phyloP scores from a whole-genome alignment of 2,113 vertebrate species.

The Xyliphius kryptos region DNA sequence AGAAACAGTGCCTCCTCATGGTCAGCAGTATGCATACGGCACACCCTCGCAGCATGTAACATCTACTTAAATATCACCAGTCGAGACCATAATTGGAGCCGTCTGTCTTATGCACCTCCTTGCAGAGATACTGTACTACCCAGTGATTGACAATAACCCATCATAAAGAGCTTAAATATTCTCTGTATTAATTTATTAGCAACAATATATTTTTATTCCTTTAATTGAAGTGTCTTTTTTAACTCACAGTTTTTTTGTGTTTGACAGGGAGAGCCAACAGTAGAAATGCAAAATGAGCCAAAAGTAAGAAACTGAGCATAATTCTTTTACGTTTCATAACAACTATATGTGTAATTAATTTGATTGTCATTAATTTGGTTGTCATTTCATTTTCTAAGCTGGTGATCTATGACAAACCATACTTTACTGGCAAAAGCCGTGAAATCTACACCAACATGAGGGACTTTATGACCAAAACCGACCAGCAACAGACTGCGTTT shows the following conservation, averaged over 20 bases:
- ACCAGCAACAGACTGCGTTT: slow-evolving; percentile 51
- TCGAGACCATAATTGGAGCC: too few relatives aligned
- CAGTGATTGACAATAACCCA: too few relatives aligned
- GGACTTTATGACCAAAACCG: slow-evolving; percentile 65
- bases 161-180: too few relatives aligned
- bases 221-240: neutral
- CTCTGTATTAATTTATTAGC: too few relatives aligned
- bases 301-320: slow-evolving; percentile 65
- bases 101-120: too few relatives aligned
- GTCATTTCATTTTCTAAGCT: slow-evolving; percentile 57
- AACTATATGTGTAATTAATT: neutral
- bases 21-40: too few relatives aligned
- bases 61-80: too few relatives aligned
- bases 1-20: too few relatives aligned
- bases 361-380: neutral
- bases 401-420: slow-evolving; percentile 73
- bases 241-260: slow-evolving; percentile 2
- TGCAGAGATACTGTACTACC: too few relatives aligned
- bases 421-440: slow-evolving; percentile 76
- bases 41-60: too few relatives aligned
- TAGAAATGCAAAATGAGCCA: slow-evolving; percentile 77
- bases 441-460: slow-evolving; percentile 71
- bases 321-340: neutral
- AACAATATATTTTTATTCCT: too few relatives aligned
- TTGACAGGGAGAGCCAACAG: slow-evolving; percentile 77